Percentiles rank a stretch among this genome's conserved stretches.
Evolutionary conservation across 2,888 invertebrate genomes (phyloP).

Genomic region (Pandemis heparana): DNA sequence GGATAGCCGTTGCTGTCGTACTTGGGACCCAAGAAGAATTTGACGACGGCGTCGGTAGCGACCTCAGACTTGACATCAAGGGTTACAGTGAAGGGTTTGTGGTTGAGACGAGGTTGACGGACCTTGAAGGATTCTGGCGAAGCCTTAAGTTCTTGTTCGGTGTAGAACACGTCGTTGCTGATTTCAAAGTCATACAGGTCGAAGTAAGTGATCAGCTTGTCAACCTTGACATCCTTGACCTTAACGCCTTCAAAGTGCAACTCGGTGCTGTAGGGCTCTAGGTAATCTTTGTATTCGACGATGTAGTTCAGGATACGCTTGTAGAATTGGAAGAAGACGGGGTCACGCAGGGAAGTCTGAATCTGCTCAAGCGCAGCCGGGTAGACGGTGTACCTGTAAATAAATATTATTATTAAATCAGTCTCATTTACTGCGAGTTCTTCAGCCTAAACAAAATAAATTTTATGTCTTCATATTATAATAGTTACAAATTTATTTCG

Average conservation of each 20-base stretch:
- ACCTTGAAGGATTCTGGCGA: conserved; percentile 64
- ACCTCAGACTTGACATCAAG: conserved; percentile 82
- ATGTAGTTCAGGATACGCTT: conserved; percentile 79
- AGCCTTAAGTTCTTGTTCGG: conserved; percentile 56
- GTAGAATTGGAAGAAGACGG: conserved; percentile 87
- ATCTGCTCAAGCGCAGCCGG: conserved; percentile 84
- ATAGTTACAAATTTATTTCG: too few relatives aligned
- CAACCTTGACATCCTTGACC: conserved; percentile 80
- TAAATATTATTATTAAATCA: neutral
- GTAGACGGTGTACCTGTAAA: conserved; percentile 68
- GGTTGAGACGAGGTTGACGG: conserved; percentile 87
- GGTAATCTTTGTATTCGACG: conserved; percentile 80
- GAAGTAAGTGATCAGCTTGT: conserved; percentile 84
- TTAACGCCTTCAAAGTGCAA: conserved; percentile 77
- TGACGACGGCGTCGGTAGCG: conserved; percentile 76
- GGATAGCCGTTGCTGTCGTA: conserved; percentile 76
- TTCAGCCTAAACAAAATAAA: too few relatives aligned
- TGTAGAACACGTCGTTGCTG: conserved; percentile 45
- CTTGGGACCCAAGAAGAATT: conserved; percentile 88
- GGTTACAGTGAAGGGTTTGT: conserved; percentile 86
- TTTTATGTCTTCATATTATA: too few relatives aligned
- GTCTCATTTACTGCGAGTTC: too few relatives aligned
- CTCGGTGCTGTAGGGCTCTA: conserved; percentile 79
- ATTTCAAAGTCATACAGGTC: conserved; percentile 77
- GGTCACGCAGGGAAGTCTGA: conserved; percentile 86